These are phyloP conservation scores for Orthosia cruda DNA, from an alignment of 2,888 invertebrate genomes.

Conservation along the genomic window DNA sequence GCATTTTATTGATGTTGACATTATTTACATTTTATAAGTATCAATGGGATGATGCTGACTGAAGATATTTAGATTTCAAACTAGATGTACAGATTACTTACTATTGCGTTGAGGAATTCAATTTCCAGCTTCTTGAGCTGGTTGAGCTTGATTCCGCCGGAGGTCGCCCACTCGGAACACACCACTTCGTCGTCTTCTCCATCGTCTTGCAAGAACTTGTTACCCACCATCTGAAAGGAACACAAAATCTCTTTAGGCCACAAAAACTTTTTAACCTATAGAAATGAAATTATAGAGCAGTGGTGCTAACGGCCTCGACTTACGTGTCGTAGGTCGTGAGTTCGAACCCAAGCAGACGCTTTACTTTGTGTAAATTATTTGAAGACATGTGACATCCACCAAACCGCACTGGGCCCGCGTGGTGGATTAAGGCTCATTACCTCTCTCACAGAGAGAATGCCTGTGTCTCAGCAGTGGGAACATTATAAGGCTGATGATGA, in stretches of 20 bases:
- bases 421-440: too few species aligned
- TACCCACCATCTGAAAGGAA: conserved; percentile 97
- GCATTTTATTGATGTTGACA: neutral
- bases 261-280: too few species aligned
- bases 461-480: too few species aligned
- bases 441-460: too few species aligned
- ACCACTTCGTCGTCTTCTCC: conserved; percentile 98
- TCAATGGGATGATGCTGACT: neutral
- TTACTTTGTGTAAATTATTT: neutral
- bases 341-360: too few species aligned
- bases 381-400: too few species aligned
- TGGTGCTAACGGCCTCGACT: too few species aligned
- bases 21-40: neutral
- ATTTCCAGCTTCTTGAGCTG: conserved; percentile 96
- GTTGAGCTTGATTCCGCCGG: conserved; percentile 95
- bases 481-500: too few species aligned
- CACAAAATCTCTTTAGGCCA: neutral
- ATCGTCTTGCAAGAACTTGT: conserved; percentile 98
- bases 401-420: too few species aligned
- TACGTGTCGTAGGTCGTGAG: too few species aligned
- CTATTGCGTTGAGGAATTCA: conserved; percentile 97
- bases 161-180: conserved; percentile 98
- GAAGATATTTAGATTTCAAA: conserved; percentile 14
- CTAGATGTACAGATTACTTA: conserved; percentile 86
- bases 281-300: neutral